Evolutionary conservation across 2,888 invertebrate genomes (phyloP).

Genomic region (Drosophila anceps): DNA sequence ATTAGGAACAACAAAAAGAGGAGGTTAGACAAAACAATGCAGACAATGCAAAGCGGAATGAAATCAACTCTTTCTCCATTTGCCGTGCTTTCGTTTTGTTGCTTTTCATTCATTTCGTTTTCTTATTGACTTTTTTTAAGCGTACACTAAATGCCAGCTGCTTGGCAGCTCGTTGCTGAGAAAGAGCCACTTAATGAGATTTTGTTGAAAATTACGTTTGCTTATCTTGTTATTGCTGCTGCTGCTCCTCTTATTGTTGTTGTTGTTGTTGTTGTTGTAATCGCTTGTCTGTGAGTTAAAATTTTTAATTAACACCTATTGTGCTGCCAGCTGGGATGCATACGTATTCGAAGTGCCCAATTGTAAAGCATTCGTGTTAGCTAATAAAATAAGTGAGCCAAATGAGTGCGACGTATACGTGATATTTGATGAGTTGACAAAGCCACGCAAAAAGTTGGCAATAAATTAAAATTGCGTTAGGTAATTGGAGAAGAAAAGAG

Average conservation of each 20-base stretch:
- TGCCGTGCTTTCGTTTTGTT: constrained; percentile 27
- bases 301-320: constrained; percentile 73
- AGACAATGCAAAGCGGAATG: constrained; percentile 21
- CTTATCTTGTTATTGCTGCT: constrained; percentile 27
- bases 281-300: constrained; percentile 66
- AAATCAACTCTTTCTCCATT: constrained; percentile 44
- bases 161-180: constrained; percentile 38
- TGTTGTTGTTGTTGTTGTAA: constrained; percentile 49
- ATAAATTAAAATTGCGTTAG: not conserved
- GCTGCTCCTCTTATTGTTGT: too few species aligned
- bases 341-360: not conserved
- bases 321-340: constrained; percentile 9
- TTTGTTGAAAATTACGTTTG: constrained; percentile 66
- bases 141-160: constrained; percentile 53
- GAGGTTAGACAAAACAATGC: constrained; percentile 29
- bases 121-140: constrained; percentile 2
- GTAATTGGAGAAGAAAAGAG: not conserved
- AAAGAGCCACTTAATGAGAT: constrained; percentile 69
- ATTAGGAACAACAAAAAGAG: constrained; percentile 11
- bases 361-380: constrained; percentile 4
- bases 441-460: not conserved
- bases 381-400: constrained; percentile 12
- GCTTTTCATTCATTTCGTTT: constrained; percentile 8
- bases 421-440: constrained; percentile 32
- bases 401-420: constrained; percentile 17